These are phyloP conservation scores for Tauraco hartlaubi DNA, from an alignment of 2,797 vertebrate species.

Conservation along the genomic window DNA sequence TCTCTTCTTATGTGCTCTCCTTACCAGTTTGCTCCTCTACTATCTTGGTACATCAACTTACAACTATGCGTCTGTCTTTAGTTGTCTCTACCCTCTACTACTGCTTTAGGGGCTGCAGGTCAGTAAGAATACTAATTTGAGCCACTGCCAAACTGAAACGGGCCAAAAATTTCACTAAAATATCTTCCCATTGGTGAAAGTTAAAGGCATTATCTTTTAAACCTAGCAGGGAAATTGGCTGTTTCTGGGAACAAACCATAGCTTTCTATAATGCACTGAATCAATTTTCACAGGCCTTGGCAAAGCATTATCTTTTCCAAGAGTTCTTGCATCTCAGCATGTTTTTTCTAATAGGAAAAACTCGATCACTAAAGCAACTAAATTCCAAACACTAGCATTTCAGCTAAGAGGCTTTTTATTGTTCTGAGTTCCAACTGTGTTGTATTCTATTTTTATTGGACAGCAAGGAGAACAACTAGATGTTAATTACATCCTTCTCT, in stretches of 20 bases:
- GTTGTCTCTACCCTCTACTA: not conserved
- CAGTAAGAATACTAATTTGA: not conserved
- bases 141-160: not conserved
- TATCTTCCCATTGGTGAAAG: not conserved
- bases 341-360: not conserved
- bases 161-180: not conserved
- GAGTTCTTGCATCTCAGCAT: not conserved
- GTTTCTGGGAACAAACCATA: not conserved
- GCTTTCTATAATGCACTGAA: slow-evolving; percentile 18
- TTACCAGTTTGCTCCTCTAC: not conserved
- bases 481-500: not conserved
- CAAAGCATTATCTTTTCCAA: slow-evolving; percentile 23
- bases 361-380: not conserved
- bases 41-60: not conserved
- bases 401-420: not conserved
- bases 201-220: slow-evolving; percentile 20
- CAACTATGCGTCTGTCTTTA: not conserved
- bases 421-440: not conserved
- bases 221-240: slow-evolving; percentile 15
- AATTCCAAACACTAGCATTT: slow-evolving; percentile 19
- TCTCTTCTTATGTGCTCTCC: not conserved
- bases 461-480: not conserved
- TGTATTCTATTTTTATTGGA: not conserved
- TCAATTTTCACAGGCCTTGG: slow-evolving; percentile 28
- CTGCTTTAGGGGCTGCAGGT: not conserved